A percentile compares a stretch with the other conserved stretches of the same genome.
phyloP scores from a whole-genome alignment of 2,888 invertebrate species.

The Andricus curvator region DNA sequence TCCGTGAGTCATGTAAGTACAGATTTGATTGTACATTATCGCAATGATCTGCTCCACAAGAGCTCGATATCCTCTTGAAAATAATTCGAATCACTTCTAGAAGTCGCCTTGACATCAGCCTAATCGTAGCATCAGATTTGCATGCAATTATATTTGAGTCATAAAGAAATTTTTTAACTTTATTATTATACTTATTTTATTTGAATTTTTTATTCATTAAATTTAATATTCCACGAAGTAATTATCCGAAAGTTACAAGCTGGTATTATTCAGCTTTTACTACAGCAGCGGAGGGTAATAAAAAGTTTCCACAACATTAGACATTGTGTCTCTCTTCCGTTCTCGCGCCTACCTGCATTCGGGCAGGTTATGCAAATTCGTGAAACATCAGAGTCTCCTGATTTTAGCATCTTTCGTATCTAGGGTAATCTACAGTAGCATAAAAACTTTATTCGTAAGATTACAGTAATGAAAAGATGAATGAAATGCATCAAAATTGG shows the following conservation, averaged over 20 bases:
- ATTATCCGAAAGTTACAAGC: constrained; percentile 49
- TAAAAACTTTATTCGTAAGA: not conserved
- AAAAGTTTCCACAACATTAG: constrained; percentile 73
- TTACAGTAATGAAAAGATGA: not conserved
- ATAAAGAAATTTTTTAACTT: not conserved
- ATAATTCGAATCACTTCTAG: not conserved
- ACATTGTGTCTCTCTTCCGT: constrained; percentile 63
- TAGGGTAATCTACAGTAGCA: not conserved
- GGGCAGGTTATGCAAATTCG: constrained; percentile 70
- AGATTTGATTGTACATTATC: constrained; percentile 1
- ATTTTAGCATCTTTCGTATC: not conserved
- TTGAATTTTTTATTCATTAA: constrained; percentile 33
- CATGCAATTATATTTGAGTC: not conserved
- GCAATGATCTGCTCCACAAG: not conserved
- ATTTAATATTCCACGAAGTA: constrained; percentile 18
- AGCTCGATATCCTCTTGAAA: not conserved
- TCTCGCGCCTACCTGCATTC: constrained; percentile 60
- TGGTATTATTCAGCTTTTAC: constrained; percentile 53
- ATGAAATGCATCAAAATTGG: not conserved
- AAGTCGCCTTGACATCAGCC: not conserved
- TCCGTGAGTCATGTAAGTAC: constrained; percentile 55
- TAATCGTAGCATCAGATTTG: not conserved
- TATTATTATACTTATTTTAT: not conserved
- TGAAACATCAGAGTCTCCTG: not conserved
- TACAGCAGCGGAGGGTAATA: constrained; percentile 56